Conservation (phyloP, 2,113 vertebrate species). For the Mirounga angustirostris region DNA sequence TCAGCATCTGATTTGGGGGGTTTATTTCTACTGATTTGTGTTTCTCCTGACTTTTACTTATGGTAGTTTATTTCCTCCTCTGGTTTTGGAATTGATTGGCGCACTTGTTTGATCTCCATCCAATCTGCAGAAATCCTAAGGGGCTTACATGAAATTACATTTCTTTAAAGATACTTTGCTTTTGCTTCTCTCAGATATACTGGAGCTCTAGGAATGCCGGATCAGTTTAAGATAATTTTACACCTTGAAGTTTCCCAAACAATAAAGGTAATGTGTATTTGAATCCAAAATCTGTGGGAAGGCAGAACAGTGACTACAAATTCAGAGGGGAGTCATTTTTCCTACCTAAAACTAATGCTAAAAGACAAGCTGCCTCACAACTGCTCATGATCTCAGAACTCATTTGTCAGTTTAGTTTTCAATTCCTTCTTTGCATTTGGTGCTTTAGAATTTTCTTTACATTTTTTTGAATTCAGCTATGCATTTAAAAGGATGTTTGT, state of each 20-base stretch:
- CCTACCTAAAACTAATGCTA: not conserved
- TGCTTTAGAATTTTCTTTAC: not conserved
- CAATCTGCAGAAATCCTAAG: not conserved
- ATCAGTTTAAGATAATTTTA: not conserved
- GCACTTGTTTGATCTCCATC: not conserved
- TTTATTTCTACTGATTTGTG: not conserved
- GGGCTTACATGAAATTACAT: not conserved
- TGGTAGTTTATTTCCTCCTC: not conserved
- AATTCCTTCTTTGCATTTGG: constrained; percentile 19
- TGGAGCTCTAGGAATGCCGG: not conserved
- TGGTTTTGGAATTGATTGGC: not conserved
- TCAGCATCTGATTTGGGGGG: not conserved
- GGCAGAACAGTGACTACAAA: not conserved
- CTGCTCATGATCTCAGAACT: not conserved
- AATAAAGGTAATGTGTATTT: not conserved
- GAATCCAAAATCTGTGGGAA: not conserved
- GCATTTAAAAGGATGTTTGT: not conserved
- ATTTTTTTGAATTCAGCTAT: not conserved
- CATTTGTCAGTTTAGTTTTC: not conserved
- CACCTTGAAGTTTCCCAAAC: not conserved
- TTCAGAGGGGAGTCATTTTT: not conserved
- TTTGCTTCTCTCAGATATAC: not conserved
- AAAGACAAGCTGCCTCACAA: not conserved
- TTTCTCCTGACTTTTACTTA: not conserved
- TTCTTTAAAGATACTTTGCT: constrained; percentile 16